Percentiles rank a stretch among this genome's conserved stretches.
Conservation (phyloP, 2,797 vertebrate species). For the Protonibea diacanthus region DNA sequence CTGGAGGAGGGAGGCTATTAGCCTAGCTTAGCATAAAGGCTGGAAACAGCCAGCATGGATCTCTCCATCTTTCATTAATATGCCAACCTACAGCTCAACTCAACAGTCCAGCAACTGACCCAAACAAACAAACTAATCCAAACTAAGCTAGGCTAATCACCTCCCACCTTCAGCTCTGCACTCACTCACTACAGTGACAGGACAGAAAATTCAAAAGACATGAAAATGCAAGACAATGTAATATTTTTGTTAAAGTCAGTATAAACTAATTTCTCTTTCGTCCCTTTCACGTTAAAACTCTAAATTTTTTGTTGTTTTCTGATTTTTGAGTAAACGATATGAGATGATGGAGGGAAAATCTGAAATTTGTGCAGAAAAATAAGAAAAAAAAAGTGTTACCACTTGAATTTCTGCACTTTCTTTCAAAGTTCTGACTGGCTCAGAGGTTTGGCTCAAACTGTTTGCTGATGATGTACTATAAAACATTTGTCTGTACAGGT, state of each 20-base stretch:
- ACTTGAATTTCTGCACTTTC: neutral
- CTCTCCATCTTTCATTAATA: neutral
- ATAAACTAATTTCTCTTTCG: neutral
- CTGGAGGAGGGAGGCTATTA: neutral
- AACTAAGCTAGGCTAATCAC: slow-evolving; percentile 18
- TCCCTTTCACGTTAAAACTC: neutral
- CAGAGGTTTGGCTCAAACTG: slow-evolving; percentile 26
- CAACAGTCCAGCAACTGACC: neutral
- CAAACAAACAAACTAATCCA: too few relatives aligned
- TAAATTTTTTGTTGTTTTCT: slow-evolving; percentile 23
- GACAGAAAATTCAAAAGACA: neutral
- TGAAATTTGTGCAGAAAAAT: neutral
- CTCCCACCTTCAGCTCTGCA: neutral
- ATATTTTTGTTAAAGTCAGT: neutral
- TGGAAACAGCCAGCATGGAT: neutral
- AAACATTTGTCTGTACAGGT: neutral
- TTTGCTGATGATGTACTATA: neutral
- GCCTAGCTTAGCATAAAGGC: neutral
- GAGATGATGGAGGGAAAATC: neutral
- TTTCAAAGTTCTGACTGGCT: neutral
- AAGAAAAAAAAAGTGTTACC: neutral
- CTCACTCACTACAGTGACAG: too few relatives aligned
- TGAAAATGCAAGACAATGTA: neutral
- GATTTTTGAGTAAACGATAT: slow-evolving; percentile 14
- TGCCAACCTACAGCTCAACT: neutral